These are phyloP conservation scores for Avahi laniger DNA, from an alignment of 2,797 vertebrate species.

Conservation along the genomic window DNA sequence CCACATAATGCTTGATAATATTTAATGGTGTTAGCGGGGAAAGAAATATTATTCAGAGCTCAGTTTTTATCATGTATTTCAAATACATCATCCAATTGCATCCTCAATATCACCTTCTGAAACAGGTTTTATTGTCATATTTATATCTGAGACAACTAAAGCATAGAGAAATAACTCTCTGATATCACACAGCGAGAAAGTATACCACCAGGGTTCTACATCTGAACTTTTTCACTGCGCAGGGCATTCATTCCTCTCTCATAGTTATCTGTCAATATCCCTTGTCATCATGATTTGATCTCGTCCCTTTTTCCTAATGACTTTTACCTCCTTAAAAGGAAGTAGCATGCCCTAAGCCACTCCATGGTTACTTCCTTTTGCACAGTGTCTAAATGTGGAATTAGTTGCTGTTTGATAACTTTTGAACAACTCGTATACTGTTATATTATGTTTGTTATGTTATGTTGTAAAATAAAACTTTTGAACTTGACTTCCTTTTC, in stretches of 20 bases:
- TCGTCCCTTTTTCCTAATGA: background rate
- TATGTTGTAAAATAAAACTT: background rate
- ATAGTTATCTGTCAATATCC: background rate
- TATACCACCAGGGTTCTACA: background rate
- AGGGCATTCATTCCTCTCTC: background rate
- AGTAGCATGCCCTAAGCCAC: background rate
- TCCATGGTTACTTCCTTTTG: background rate
- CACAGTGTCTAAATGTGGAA: background rate
- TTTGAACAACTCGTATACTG: background rate
- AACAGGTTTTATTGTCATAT: background rate
- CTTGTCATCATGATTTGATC: background rate
- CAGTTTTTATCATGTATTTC: background rate
- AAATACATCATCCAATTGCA: background rate
- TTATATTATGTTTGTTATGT: background rate
- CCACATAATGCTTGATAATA: background rate
- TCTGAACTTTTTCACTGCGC: background rate
- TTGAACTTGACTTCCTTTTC: constrained; percentile 30
- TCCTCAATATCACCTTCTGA: background rate
- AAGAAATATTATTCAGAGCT: background rate
- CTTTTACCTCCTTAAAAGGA: background rate
- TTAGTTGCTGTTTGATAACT: background rate
- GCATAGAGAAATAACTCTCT: background rate
- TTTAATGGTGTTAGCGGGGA: background rate
- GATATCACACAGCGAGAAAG: background rate
- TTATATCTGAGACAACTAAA: background rate